These are phyloP conservation scores for Chrysoperla carnea DNA, from an alignment of 1,140 invertebrate genomes.

Conservation along the genomic window DNA sequence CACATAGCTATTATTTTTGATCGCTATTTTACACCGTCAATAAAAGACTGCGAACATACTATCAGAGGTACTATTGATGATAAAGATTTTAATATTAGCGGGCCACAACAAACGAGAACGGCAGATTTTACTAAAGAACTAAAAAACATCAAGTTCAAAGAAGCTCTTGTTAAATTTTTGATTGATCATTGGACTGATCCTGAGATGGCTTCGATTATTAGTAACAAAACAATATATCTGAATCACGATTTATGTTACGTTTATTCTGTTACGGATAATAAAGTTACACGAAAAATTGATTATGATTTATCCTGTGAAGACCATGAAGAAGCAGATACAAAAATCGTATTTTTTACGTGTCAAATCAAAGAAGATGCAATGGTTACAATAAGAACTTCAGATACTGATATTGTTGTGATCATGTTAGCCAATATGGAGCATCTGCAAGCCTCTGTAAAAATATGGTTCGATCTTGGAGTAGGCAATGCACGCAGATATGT, in stretches of 20 bases:
- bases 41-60: slow-evolving; percentile 1
- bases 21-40: slow-evolving; percentile 5
- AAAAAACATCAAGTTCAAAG: slow-evolving; percentile 10
- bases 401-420: slow-evolving; percentile 14
- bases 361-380: slow-evolving; percentile 6
- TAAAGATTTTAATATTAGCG: too few relatives aligned
- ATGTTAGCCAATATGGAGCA: slow-evolving; percentile 14
- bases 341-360: slow-evolving; percentile 10
- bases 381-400: slow-evolving; percentile 9
- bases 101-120: not conserved
- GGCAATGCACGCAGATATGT: slow-evolving; percentile 8
- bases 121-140: not conserved
- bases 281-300: slow-evolving; percentile 7
- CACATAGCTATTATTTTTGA: slow-evolving; percentile 7
- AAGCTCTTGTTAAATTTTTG: slow-evolving; percentile 9
- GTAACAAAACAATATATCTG: slow-evolving; percentile 11
- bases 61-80: too few relatives aligned
- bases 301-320: slow-evolving; percentile 5
- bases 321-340: slow-evolving; percentile 15
- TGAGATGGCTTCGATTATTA: slow-evolving; percentile 9
- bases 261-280: slow-evolving; percentile 6
- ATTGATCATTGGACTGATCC: slow-evolving; percentile 8
- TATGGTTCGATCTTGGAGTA: slow-evolving; percentile 10
- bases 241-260: slow-evolving; percentile 10
- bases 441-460: slow-evolving; percentile 1